Percentiles rank a stretch among this genome's conserved stretches.
phyloP scores from a whole-genome alignment of 2,113 vertebrate species.

The Sinosuthora webbiana region DNA sequence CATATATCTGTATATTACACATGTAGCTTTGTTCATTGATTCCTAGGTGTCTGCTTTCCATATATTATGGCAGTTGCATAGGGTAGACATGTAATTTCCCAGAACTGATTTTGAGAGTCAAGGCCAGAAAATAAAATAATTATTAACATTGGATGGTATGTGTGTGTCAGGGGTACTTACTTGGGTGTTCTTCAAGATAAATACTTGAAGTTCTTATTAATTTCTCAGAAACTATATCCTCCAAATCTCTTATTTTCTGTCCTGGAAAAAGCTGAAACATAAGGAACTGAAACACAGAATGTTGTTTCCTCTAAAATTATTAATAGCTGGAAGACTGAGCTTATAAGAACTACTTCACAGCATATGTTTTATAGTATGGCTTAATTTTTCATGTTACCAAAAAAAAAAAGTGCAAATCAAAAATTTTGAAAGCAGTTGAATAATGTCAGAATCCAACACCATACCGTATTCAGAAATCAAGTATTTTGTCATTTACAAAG shows the following conservation, averaged over 20 bases:
- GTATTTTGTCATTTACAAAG: neutral
- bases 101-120: neutral
- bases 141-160: neutral
- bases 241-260: neutral
- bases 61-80: neutral
- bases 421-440: neutral
- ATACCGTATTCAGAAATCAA: slow-evolving; percentile 9
- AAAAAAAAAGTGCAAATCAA: neutral
- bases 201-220: neutral
- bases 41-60: neutral
- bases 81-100: neutral
- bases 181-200: neutral
- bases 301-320: neutral
- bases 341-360: neutral
- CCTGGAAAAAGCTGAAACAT: neutral
- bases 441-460: neutral
- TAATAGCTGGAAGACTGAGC: neutral
- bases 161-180: neutral
- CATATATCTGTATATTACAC: neutral
- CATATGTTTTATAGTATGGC: neutral
- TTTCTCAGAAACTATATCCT: neutral
- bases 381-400: neutral
- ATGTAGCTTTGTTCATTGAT: neutral
- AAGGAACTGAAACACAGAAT: neutral
- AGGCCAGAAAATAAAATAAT: slow-evolving; percentile 8